Percentiles rank a stretch among this genome's conserved stretches.
Evolutionary conservation across 1,140 invertebrate species (phyloP).

Genomic region (Agrypnia vestita): DNA sequence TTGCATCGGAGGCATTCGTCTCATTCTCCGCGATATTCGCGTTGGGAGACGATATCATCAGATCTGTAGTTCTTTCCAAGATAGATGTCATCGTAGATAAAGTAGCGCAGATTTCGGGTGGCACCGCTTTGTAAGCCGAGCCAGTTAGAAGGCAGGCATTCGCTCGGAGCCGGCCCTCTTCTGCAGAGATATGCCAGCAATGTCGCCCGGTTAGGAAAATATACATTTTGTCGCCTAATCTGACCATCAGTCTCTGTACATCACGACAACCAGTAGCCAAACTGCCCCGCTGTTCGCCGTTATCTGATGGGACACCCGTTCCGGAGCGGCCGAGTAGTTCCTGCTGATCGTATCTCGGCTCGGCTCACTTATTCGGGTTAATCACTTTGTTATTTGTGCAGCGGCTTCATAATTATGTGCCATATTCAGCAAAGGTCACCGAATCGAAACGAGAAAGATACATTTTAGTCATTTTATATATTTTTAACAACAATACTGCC

Average conservation of each 20-base stretch:
- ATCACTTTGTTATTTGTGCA: constrained; percentile 50
- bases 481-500: background rate
- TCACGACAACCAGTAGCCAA: constrained; percentile 55
- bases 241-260: constrained; percentile 45
- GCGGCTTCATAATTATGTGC: constrained; percentile 44
- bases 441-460: background rate
- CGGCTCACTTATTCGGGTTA: constrained; percentile 52
- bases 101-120: constrained; percentile 25
- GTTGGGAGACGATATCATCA: constrained; percentile 53
- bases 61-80: constrained; percentile 31
- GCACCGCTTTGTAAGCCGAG: constrained; percentile 29
- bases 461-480: background rate
- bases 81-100: constrained; percentile 33
- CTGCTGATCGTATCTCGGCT: constrained; percentile 24
- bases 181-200: constrained; percentile 40
- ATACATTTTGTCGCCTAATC: constrained; percentile 54
- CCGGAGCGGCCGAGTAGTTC: constrained; percentile 20
- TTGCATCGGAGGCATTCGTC: constrained; percentile 25
- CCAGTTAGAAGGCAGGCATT: constrained; percentile 11
- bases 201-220: constrained; percentile 44
- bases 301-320: background rate
- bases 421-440: constrained; percentile 1
- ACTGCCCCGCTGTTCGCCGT: constrained; percentile 36
- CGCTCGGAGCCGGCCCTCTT: constrained; percentile 25
- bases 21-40: constrained; percentile 39